Evolutionary conservation across 2,113 vertebrate genomes (phyloP).

Genomic region (Gasterosteus nipponicus): DNA sequence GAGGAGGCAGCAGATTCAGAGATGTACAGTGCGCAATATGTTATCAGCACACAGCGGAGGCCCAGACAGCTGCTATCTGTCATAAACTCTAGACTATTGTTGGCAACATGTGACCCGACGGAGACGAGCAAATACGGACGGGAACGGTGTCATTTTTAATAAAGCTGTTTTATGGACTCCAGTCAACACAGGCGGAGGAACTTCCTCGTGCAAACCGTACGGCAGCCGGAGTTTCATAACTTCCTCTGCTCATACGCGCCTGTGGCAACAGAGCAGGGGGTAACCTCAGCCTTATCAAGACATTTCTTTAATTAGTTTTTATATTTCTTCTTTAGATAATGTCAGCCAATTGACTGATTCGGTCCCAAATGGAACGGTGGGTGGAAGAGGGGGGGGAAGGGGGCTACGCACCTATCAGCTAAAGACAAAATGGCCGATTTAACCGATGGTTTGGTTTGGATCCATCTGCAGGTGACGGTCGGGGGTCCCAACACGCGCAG

Average conservation of each 20-base stretch:
- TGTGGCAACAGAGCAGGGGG: constrained; percentile 77
- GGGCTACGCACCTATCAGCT: constrained; percentile 64
- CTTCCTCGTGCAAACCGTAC: constrained; percentile 83
- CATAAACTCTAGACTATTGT: constrained; percentile 79
- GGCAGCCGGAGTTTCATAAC: constrained; percentile 82
- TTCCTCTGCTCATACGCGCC: constrained; percentile 81
- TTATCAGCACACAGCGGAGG: constrained; percentile 69
- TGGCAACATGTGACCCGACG: constrained; percentile 79
- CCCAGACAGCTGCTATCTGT: constrained; percentile 81
- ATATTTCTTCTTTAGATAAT: constrained; percentile 83
- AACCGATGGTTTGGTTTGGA: constrained; percentile 66
- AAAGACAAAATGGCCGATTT: constrained; percentile 63
- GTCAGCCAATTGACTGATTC: constrained; percentile 81
- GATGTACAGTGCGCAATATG: constrained; percentile 78
- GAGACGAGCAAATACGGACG: constrained; percentile 79
- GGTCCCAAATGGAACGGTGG: constrained; percentile 67
- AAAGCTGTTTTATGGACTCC: constrained; percentile 80
- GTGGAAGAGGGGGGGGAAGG: constrained; percentile 3
- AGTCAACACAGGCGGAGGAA: constrained; percentile 78
- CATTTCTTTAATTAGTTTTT: constrained; percentile 85
- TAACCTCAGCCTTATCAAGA: constrained; percentile 78
- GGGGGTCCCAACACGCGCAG: constrained; percentile 63
- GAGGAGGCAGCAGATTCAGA: constrained; percentile 74
- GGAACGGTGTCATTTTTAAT: constrained; percentile 81
- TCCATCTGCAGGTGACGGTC: constrained; percentile 62